These are phyloP conservation scores for Hydriomena furcata DNA, from an alignment of 2,888 invertebrate genomes.

Conservation along the genomic window DNA sequence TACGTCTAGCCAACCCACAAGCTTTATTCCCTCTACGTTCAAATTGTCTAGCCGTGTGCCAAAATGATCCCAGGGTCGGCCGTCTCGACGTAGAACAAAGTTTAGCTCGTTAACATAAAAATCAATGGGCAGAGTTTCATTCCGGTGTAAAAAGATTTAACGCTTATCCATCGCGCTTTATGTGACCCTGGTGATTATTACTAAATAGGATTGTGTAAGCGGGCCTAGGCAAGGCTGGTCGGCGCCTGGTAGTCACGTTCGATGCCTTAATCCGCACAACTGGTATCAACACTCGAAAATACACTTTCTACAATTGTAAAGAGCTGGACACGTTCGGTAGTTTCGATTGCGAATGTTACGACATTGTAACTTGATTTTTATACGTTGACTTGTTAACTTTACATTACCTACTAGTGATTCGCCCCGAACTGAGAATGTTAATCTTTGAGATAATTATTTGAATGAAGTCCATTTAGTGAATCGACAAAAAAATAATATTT, in stretches of 20 bases:
- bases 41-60: conserved; percentile 27
- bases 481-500: no score
- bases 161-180: conserved; percentile 38
- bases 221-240: conserved; percentile 40
- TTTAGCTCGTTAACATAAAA: conserved; percentile 16
- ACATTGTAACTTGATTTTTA: conserved; percentile 36
- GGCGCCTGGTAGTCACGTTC: conserved; percentile 31
- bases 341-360: conserved; percentile 47
- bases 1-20: conserved; percentile 45
- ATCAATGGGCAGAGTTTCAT: conserved; percentile 11
- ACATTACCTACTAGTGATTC: no score
- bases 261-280: conserved; percentile 50
- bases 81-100: conserved; percentile 6
- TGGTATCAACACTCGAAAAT: conserved; percentile 40
- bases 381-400: no score
- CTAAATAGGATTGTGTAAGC: conserved; percentile 51
- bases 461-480: no score
- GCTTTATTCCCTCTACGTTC: conserved; percentile 38
- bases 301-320: conserved; percentile 53
- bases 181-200: conserved; percentile 48
- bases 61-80: conserved; percentile 3
- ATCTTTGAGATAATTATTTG: no score
- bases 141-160: conserved; percentile 23
- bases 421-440: no score
- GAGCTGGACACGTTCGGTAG: conserved; percentile 39